Base-by-base conservation (phyloP, 2,888 invertebrate genomes). In the Nycteola revayana region DNA sequence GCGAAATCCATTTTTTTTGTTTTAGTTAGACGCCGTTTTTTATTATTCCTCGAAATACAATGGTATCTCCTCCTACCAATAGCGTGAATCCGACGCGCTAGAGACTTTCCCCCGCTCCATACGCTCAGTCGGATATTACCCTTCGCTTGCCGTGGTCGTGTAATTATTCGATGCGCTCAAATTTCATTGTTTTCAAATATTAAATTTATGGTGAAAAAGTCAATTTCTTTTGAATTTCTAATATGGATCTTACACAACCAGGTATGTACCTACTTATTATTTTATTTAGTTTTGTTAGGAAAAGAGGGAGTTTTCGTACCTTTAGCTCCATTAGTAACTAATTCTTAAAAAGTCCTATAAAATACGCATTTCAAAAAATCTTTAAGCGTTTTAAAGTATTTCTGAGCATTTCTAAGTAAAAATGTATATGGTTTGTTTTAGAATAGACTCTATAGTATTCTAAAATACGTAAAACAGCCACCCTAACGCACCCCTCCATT, bases 401-500 rank as follows among this genome's bases (percentile, higher is more conserved):
- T 28, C 20, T 28, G 9, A 8, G 1, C 28, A 28, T 28, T 28
- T 18, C 20, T 28, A n/a, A 17, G 28, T 14, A 1, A 18, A 28
- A 3, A 20, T 28, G 17, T 1, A 18, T 18, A 28, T 3, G 4
- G 14, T 28, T 4, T 6, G 8, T 18, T 27, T 7, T 18, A 28
- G 28, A 28, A 9, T 28, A 28, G 17, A 28, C 28, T 14, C 8
- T 28, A 3, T 28, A 18, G 20, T 18, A 27, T 28, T 7, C 8
- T 18, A 28, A 8, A n/a, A 20, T n/a, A 9, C 21, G 21, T 21
- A 28, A 10, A 20, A 28, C n/a, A n/a, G n/a, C n/a, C n/a, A n/a
- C n/a, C n/a, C n/a, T n/a, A n/a, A n/a, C n/a, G n/a, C n/a, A n/a
- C 21, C 28, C 28, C 21, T 10, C 7, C 6, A 28, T 28, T 28